Base-by-base conservation (phyloP, 2,888 invertebrate genomes). In the Watsonalla cultraria region DNA sequence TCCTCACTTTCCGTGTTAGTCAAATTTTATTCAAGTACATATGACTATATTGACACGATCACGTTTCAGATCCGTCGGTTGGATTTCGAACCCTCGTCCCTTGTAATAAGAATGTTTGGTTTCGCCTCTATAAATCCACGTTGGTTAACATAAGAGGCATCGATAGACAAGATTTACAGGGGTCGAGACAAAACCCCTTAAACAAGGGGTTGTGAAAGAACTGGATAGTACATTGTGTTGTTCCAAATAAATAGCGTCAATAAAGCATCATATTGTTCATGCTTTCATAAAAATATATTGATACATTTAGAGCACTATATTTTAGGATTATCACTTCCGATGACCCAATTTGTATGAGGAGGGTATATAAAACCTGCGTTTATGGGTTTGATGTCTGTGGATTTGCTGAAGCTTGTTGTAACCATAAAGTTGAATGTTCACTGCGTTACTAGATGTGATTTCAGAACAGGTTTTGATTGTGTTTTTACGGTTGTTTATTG, bases 141-240 rank as follows among this genome's bases (percentile, higher is more conserved):
- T 71, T 72, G 71, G 74, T 69, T 73, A 73, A 69, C 70, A 68
- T 68, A 71, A 73, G 70, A 72, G 69, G 60, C 64, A 60, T 46
- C 70, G 67, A 75, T 78, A 71, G 64, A 68, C 68, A 67, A 79
- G 76, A 82, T 82, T 78, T 81, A 78, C 70, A 57, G 69, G 68
- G 78, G 76, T 76, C 68, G 70, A 69, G 45, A 54, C 49, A 55
- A 58, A 58, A 49, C 55, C 63, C 69, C 68, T 70, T 72, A 74
- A 78, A 74, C 72, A 76, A 73, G 70, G 71, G 74, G 63, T 63
- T 63, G 65, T 65, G 63, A 61, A 61, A 62, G 58, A 62, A 64
- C 61, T 51, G 50, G 52, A 54, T 50, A 56, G 62, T 56, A 54
- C 57, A 60, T 54, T 62, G 13, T 59, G 57, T 61, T 57, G 58